phyloP scores from a whole-genome alignment of 1,140 invertebrate species.

The Eufriesea mexicana region DNA sequence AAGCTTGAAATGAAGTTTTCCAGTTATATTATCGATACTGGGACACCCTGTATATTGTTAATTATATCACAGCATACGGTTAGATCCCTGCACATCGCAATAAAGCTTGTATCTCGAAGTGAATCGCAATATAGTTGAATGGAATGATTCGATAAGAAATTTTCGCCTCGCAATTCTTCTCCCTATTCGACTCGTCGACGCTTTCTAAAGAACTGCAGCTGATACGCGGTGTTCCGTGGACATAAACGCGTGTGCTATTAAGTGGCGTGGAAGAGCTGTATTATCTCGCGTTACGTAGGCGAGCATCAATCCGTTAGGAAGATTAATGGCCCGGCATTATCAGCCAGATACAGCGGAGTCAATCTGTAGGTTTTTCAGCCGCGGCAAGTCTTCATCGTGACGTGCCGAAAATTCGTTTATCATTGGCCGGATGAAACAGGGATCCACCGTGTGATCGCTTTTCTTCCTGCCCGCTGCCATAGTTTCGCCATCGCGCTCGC shows the following conservation, averaged over 20 bases:
- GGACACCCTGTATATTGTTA: too few relatives aligned
- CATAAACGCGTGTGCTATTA: background rate
- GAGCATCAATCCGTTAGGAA: slow-evolving; percentile 27
- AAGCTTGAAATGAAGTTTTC: too few relatives aligned
- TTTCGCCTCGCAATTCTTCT: background rate
- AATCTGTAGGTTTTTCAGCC: background rate
- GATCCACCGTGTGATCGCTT: background rate
- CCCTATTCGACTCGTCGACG: background rate
- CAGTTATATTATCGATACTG: too few relatives aligned
- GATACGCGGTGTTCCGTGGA: background rate
- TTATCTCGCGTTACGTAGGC: slow-evolving; percentile 2
- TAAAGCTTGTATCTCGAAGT: background rate
- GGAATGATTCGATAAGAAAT: background rate
- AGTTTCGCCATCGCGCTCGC: background rate
- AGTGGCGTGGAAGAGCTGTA: background rate
- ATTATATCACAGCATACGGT: too few relatives aligned
- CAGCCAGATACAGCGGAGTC: slow-evolving; percentile 1
- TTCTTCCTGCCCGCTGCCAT: background rate
- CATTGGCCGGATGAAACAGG: background rate
- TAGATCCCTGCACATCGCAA: too few relatives aligned
- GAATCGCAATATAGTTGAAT: too few relatives aligned
- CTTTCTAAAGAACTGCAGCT: background rate
- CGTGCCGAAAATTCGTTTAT: slow-evolving; percentile 28
- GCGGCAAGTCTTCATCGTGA: slow-evolving; percentile 24
- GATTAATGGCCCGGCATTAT: slow-evolving; percentile 45